phyloP scores from a whole-genome alignment of 1,140 invertebrate species.

The Idris sp. region DNA sequence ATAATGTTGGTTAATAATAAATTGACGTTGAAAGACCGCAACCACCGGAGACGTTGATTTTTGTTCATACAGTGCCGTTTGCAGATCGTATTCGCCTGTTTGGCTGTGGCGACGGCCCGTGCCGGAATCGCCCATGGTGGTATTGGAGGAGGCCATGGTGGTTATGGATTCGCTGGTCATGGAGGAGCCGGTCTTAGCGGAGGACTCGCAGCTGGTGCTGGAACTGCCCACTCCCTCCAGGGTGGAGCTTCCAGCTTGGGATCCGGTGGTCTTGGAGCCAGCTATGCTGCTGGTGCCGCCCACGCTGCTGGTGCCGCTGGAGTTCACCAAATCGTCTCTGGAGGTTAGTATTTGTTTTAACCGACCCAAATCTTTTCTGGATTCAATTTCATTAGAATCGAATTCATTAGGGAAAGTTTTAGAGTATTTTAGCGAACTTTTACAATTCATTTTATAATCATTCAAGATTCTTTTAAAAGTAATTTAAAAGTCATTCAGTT shows the following conservation, averaged over 20 bases:
- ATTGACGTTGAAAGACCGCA: no score
- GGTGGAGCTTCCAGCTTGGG: constrained; percentile 77
- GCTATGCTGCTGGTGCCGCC: constrained; percentile 77
- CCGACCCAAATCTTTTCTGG: no score
- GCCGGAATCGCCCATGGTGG: constrained; percentile 75
- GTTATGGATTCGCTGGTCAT: constrained; percentile 65
- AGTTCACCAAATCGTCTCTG: constrained; percentile 77
- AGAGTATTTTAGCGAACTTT: no score
- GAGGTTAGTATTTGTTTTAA: constrained; percentile 73
- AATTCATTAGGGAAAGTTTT: no score
- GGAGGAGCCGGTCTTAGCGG: constrained; percentile 74
- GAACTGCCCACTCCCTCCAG: constrained; percentile 75
- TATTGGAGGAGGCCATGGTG: constrained; percentile 66
- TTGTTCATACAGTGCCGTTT: no score
- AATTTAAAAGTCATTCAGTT: no score
- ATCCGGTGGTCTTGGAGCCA: constrained; percentile 76
- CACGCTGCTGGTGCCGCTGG: constrained; percentile 76
- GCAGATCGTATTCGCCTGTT: constrained; percentile 77
- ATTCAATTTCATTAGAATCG: no score
- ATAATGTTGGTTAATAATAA: no score
- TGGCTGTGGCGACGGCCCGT: constrained; percentile 76
- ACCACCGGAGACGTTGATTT: no score
- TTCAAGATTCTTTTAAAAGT: no score
- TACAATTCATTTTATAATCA: no score
- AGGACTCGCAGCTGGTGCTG: constrained; percentile 76